A percentile compares a stretch with the other conserved stretches of the same genome.
These are phyloP conservation scores for Xiphorhynchus elegans DNA, from an alignment of 2,113 vertebrate species.

Conservation along the genomic window DNA sequence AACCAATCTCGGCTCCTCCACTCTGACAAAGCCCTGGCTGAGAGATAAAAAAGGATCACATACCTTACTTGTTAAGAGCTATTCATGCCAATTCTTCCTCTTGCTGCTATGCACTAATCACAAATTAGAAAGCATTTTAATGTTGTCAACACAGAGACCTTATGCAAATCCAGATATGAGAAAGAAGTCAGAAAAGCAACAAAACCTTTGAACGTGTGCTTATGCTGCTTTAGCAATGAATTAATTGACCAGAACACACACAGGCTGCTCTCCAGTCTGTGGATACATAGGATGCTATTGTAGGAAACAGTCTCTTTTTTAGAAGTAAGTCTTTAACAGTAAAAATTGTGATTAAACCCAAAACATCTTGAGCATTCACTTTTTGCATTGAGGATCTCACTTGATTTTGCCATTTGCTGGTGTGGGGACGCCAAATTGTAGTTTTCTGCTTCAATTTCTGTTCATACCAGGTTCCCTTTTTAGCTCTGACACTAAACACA, in stretches of 20 bases:
- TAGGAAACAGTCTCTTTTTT: not conserved
- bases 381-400: not conserved
- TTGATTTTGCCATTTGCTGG: not conserved
- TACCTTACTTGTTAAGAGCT: conserved; percentile 1
- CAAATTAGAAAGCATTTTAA: conserved; percentile 19
- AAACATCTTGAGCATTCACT: not conserved
- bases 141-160: not conserved
- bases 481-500: not conserved
- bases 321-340: not conserved
- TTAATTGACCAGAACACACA: not conserved
- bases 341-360: not conserved
- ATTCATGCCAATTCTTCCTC: not conserved
- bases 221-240: not conserved
- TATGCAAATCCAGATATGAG: not conserved
- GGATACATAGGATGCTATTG: not conserved
- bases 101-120: not conserved
- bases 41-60: conserved; percentile 43
- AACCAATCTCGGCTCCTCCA: not conserved
- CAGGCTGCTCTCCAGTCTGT: not conserved
- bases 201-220: not conserved
- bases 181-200: not conserved
- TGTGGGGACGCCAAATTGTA: not conserved
- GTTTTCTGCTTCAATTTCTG: not conserved
- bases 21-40: conserved; percentile 48
- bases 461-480: not conserved